Evolutionary conservation across 2,113 vertebrate genomes (phyloP).

Genomic region (Gallinago paraguaiae): DNA sequence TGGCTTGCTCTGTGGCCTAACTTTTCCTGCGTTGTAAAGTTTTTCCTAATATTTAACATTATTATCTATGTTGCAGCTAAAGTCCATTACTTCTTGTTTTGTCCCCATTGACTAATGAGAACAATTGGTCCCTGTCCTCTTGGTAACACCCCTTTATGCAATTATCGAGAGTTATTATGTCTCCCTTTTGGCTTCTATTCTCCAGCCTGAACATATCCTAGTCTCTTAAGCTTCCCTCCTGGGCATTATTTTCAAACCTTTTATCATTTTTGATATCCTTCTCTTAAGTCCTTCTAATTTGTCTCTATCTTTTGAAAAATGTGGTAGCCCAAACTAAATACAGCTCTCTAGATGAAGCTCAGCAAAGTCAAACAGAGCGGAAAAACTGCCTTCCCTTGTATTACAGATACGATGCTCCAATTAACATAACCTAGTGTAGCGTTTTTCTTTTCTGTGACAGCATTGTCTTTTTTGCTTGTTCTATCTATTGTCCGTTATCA

Average conservation of each 20-base stretch:
- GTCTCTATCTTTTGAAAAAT: slow-evolving; percentile 46
- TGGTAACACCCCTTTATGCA: slow-evolving; percentile 51
- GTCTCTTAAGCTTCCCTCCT: slow-evolving; percentile 56
- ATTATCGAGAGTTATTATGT: slow-evolving; percentile 38
- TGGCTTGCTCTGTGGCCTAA: background rate
- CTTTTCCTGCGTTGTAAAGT: background rate
- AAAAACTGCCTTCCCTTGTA: slow-evolving; percentile 1
- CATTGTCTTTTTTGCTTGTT: background rate
- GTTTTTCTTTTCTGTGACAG: background rate
- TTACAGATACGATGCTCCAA: background rate
- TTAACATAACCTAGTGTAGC: background rate
- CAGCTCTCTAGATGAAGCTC: background rate
- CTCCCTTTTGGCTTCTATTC: slow-evolving; percentile 58
- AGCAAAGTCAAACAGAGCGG: background rate
- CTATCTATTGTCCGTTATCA: background rate
- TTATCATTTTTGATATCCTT: slow-evolving; percentile 42
- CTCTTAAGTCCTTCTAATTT: slow-evolving; percentile 43
- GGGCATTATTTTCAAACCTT: slow-evolving; percentile 60
- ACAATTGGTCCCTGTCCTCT: slow-evolving; percentile 38
- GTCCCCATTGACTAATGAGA: slow-evolving; percentile 53
- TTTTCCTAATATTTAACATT: slow-evolving; percentile 38
- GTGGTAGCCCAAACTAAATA: background rate
- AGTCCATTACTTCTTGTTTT: slow-evolving; percentile 60
- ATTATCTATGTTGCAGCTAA: background rate
- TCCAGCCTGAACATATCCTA: slow-evolving; percentile 31